Conservation (phyloP, 2,888 invertebrate species). For the Dendrolimus houi region DNA sequence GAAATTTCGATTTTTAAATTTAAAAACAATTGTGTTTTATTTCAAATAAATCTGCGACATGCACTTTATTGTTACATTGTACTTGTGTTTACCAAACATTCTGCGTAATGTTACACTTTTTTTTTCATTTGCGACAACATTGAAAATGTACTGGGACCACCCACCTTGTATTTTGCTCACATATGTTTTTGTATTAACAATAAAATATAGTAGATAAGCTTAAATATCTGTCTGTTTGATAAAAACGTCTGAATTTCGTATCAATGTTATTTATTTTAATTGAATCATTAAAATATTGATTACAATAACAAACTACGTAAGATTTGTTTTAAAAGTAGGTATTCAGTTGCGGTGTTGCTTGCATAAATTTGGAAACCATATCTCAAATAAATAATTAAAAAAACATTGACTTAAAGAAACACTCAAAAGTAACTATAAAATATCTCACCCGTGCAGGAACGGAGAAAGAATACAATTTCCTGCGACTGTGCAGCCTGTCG, state of each 20-base stretch:
- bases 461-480: no score
- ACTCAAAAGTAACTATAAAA: no score
- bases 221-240: slow-evolving; percentile 28
- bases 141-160: slow-evolving; percentile 32
- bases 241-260: slow-evolving; percentile 25
- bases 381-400: no score
- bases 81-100: slow-evolving; percentile 42
- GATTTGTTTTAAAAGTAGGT: background rate
- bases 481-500: no score
- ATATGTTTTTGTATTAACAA: slow-evolving; percentile 41
- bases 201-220: slow-evolving; percentile 40
- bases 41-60: slow-evolving; percentile 3
- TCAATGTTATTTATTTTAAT: slow-evolving; percentile 9
- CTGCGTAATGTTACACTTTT: slow-evolving; percentile 15
- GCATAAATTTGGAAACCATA: no score
- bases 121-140: slow-evolving; percentile 28
- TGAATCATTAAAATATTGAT: background rate
- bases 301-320: background rate
- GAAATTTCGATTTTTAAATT: background rate
- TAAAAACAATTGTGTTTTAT: background rate
- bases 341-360: no score
- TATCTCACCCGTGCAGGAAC: no score
- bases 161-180: slow-evolving; percentile 28
- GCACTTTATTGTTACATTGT: slow-evolving; percentile 6
- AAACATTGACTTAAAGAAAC: no score